Evolutionary conservation across 1,140 invertebrate genomes (phyloP).

Genomic region (Apis florea): DNA sequence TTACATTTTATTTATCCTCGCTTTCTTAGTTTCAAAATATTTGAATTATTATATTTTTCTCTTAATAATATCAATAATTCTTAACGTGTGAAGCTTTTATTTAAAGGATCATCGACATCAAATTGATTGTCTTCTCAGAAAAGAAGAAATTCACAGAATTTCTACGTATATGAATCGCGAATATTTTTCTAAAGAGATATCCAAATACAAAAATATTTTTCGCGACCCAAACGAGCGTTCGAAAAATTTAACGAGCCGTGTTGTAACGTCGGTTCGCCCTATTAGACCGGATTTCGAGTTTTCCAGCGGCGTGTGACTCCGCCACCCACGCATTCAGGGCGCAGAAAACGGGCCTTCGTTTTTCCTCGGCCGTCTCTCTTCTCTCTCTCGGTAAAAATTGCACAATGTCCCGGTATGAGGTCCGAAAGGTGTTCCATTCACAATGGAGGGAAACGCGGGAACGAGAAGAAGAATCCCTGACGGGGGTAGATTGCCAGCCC

Average conservation of each 20-base stretch:
- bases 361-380: slow-evolving; percentile 24
- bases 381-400: slow-evolving; percentile 50
- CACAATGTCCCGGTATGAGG: slow-evolving; percentile 78
- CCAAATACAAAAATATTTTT: slow-evolving; percentile 3
- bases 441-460: slow-evolving; percentile 63
- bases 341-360: slow-evolving; percentile 53
- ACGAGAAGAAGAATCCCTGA: slow-evolving; percentile 59
- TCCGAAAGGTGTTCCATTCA: slow-evolving; percentile 73
- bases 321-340: slow-evolving; percentile 73
- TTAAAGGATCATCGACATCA: neutral
- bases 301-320: slow-evolving; percentile 59
- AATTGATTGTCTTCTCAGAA: no score
- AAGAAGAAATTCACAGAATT: neutral
- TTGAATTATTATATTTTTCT: no score
- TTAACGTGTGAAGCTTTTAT: no score
- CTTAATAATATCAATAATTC: no score
- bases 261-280: slow-evolving; percentile 35
- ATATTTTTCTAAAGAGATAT: neutral
- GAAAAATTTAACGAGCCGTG: slow-evolving; percentile 38
- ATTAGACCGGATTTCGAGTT: slow-evolving; percentile 57
- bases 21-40: no score
- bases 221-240: neutral
- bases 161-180: neutral
- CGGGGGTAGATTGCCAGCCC: slow-evolving; percentile 21
- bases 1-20: no score